Evolutionary conservation across 2,888 invertebrate species (phyloP), one percentile per base, ranked within the genome.

Genomic region (Steinernema hermaphroditum): DNA sequence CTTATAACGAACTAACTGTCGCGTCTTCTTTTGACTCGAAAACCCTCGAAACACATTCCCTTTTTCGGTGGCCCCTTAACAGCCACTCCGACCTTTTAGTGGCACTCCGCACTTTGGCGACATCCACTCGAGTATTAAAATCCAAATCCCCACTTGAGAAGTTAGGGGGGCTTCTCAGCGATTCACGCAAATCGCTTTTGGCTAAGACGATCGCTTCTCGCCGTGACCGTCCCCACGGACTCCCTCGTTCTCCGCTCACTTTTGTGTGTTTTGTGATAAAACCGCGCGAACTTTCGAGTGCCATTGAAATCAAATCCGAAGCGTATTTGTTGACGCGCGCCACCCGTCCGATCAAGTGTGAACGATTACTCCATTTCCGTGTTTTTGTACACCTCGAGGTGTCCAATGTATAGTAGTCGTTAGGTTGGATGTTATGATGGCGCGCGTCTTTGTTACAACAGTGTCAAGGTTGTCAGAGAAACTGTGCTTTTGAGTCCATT

Each of bases 181-280:
- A 62, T 62, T 62, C 62, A 62, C 62, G 62, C 34, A 62, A 62
- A 62, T 62, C 62, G 62, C 62, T 62, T 62, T 62, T 62, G 62
- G 62, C 32, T 62, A 62, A 29, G 27, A 32, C 62, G 62, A 34
- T 62, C 62, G 16, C 29, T 37, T 37, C 54, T 16, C 62, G 54
- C 16, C 54, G 62, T 62, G 62, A 62, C 62, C 24, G 24, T 27
- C 22, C 29, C 54, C 54, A 6, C 24, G 22, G 24, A 27, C 27
- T 24, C 62, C 32, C 32, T 12, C 29, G 62, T 32, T 46, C 22
- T 2, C 46, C 8, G 46, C 46, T 46, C 62, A 62, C 62, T 62
- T 62, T 62, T 62, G 62, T 62, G 62, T 62, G 62, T 62, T 62
- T 62, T 62, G 62, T 62, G 62, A 62, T 62, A 62, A 62, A 62